Conservation (phyloP, 2,888 invertebrate species). For the Candidula unifasciata region DNA sequence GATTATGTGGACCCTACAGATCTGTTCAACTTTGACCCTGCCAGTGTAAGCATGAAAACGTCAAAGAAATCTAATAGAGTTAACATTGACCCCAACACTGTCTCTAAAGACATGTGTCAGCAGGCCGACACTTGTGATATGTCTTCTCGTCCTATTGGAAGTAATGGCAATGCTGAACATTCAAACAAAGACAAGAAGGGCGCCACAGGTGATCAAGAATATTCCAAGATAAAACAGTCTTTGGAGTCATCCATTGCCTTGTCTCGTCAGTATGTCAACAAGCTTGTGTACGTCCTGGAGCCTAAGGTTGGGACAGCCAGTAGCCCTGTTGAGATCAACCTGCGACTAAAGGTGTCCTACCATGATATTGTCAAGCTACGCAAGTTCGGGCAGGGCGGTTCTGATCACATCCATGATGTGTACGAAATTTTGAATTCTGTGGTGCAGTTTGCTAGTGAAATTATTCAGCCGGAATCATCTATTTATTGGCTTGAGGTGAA, state of each 20-base stretch:
- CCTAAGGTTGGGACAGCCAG: conserved; percentile 13
- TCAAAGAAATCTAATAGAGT: not conserved
- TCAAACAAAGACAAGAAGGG: not conserved
- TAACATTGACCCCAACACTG: not conserved
- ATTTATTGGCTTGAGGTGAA: conserved; percentile 37
- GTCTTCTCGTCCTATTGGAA: not conserved
- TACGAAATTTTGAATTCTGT: conserved; percentile 21
- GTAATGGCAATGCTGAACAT: not conserved
- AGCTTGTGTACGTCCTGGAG: conserved; percentile 28
- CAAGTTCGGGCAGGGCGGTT: conserved; percentile 23
- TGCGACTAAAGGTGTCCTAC: conserved; percentile 15
- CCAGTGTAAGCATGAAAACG: conserved; percentile 37
- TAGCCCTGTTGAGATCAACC: conserved; percentile 10
- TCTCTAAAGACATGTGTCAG: not conserved
- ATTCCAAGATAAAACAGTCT: not conserved
- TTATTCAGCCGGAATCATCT: not conserved
- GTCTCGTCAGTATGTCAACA: conserved; percentile 29
- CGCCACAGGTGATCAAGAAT: not conserved
- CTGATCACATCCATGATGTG: conserved; percentile 23
- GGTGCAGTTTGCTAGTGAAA: conserved; percentile 15
- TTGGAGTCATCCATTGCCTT: not conserved
- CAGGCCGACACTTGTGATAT: no score
- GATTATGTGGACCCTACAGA: conserved; percentile 43
- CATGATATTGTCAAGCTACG: conserved; percentile 37
- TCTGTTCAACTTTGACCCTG: conserved; percentile 37